These are phyloP conservation scores for Apolygus lucorum DNA, from an alignment of 1,140 invertebrate species.

Conservation along the genomic window DNA sequence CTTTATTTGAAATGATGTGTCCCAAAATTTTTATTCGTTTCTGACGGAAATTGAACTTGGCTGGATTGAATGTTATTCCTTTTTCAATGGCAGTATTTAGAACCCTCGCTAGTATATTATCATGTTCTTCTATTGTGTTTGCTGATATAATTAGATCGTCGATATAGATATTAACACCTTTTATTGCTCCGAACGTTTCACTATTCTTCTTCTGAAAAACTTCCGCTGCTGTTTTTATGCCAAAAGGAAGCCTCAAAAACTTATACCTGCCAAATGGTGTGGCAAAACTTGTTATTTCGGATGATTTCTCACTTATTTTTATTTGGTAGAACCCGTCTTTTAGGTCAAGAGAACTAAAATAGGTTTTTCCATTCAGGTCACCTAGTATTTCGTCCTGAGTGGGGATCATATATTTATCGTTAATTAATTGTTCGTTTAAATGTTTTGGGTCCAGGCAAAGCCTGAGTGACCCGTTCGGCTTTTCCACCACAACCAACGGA, in stretches of 20 bases:
- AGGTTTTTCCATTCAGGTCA: slow-evolving; percentile 23
- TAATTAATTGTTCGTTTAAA: slow-evolving; percentile 33
- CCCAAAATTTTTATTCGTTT: slow-evolving; percentile 40
- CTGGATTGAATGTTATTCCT: slow-evolving; percentile 25
- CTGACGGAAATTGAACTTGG: slow-evolving; percentile 40
- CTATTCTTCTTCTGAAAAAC: not conserved
- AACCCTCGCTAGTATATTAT: slow-evolving; percentile 32
- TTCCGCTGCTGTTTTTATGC: not conserved
- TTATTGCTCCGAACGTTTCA: slow-evolving; percentile 21
- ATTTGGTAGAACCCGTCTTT: slow-evolving; percentile 31
- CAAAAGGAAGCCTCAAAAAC: slow-evolving; percentile 4
- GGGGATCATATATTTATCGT: not conserved
- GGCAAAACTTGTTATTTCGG: not conserved
- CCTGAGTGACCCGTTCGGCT: not conserved
- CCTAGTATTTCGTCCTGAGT: slow-evolving; percentile 25
- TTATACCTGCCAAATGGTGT: slow-evolving; percentile 6
- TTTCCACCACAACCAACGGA: slow-evolving; percentile 24
- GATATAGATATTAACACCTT: not conserved
- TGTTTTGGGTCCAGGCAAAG: slow-evolving; percentile 16
- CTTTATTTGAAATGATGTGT: slow-evolving; percentile 34
- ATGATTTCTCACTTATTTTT: not conserved
- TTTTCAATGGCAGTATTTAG: slow-evolving; percentile 26
- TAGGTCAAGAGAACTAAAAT: slow-evolving; percentile 28
- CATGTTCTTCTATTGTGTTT: slow-evolving; percentile 30
- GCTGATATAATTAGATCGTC: slow-evolving; percentile 38